Evolutionary conservation across 2,888 invertebrate genomes (phyloP), one percentile per base, ranked within the genome.

Genomic region (Oligia strigilis): DNA sequence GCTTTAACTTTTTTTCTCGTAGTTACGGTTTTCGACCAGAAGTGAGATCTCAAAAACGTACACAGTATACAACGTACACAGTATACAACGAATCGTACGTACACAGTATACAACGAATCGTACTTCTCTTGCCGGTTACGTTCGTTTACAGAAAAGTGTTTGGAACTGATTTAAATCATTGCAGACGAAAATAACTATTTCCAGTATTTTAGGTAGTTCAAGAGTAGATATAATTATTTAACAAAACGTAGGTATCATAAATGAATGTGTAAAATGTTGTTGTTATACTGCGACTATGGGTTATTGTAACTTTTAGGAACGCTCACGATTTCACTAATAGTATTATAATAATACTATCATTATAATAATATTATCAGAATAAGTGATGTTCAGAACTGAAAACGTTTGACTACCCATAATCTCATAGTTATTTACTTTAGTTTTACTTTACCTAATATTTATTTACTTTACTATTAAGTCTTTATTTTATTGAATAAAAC

Each of bases 401-500:
- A 55, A 55, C 43, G 8, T 23, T 58, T 65, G 4, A 66, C 19
- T n/a, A 49, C 65, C 49, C 46, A 66, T 75, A 76, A 36, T 82
- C 40, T 58, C 40, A 58, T 60, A n/a, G 58, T 58, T n/a, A 11
- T 74, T 79, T 76, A 62, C 13, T 49, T 49, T 76, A 40, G 46
- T 46, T 5, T 64, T 5, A n/a, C 23, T 78, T 77, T 77, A 36
- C 36, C 29, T 29, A 29, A 40, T 40, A 40, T 2, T 43, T 75
- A 75, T 43, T 43, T 71, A 66, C 6, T 46, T 46, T 77, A 36
- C 8, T 79, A 72, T 17, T 76, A 80, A 80, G 58, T 65, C 65
- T 43, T 77, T 77, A 69, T 78, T 83, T 84, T 49, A 14, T 65
- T 65, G 0, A 84, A 81, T 81, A 65, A 81, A 84, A 83, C 13